A percentile compares a stretch with the other conserved stretches of the same genome.
These are phyloP conservation scores for Mareca strepera DNA, from an alignment of 2,797 vertebrate species.

Conservation along the genomic window DNA sequence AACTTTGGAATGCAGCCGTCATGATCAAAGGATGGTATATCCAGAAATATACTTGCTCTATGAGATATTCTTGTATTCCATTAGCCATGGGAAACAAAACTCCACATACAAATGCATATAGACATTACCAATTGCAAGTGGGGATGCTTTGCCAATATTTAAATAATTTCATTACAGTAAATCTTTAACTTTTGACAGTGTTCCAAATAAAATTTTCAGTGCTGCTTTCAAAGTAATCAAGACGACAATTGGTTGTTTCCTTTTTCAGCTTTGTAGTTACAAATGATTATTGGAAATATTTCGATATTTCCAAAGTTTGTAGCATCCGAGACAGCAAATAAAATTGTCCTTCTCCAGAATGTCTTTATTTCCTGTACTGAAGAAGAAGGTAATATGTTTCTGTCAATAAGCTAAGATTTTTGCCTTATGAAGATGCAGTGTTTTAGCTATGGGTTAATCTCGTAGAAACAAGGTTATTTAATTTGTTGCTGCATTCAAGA, in stretches of 20 bases:
- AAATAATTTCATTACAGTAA: slow-evolving; percentile 50
- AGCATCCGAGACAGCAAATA: slow-evolving; percentile 10
- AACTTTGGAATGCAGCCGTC: not conserved
- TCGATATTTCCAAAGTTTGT: slow-evolving; percentile 14
- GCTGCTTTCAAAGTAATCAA: not conserved
- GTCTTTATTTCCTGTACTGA: slow-evolving; percentile 62
- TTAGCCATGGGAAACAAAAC: not conserved
- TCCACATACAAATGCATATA: not conserved
- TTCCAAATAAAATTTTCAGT: not conserved
- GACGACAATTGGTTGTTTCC: slow-evolving; percentile 22
- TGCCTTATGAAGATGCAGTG: slow-evolving; percentile 49
- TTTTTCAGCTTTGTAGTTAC: not conserved
- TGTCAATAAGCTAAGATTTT: slow-evolving; percentile 64
- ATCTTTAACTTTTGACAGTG: slow-evolving; percentile 51
- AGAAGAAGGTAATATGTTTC: slow-evolving; percentile 61
- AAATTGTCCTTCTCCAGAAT: slow-evolving; percentile 48
- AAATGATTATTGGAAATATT: slow-evolving; percentile 33
- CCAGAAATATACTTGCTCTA: not conserved
- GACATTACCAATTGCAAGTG: not conserved
- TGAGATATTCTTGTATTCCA: not conserved
- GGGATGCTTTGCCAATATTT: slow-evolving; percentile 37
- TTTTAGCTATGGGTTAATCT: slow-evolving; percentile 40
- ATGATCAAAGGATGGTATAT: not conserved
- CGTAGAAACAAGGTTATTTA: slow-evolving; percentile 49
- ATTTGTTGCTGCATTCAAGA: slow-evolving; percentile 45